Percentiles rank a stretch among this genome's conserved stretches.
These are phyloP conservation scores for Amphipyra tragopoginis DNA, from an alignment of 2,888 invertebrate genomes.

Conservation along the genomic window DNA sequence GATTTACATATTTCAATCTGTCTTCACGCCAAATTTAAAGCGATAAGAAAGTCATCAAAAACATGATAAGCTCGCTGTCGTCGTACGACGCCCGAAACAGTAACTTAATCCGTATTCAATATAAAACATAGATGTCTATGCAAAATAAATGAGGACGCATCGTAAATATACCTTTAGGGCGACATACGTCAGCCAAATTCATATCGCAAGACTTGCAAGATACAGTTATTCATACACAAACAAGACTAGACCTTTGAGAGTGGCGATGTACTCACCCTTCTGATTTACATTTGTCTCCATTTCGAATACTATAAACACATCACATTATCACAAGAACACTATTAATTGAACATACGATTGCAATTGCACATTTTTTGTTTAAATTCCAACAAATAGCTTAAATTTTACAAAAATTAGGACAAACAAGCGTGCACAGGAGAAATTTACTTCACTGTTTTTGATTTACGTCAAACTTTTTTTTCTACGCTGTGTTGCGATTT, in stretches of 20 bases:
- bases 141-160: slow-evolving; percentile 25
- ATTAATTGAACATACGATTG: slow-evolving; percentile 44
- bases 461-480: slow-evolving; percentile 65
- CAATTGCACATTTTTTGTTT: slow-evolving; percentile 50
- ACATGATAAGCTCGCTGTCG: slow-evolving; percentile 61
- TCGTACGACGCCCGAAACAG: slow-evolving; percentile 55
- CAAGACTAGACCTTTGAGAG: slow-evolving; percentile 71
- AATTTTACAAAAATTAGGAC: slow-evolving; percentile 68
- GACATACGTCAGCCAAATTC: slow-evolving; percentile 75
- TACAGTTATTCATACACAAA: slow-evolving; percentile 88
- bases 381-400: slow-evolving; percentile 47
- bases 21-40: slow-evolving; percentile 44
- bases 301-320: slow-evolving; percentile 74
- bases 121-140: not conserved
- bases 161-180: slow-evolving; percentile 47
- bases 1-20: slow-evolving; percentile 43
- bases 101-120: slow-evolving; percentile 17
- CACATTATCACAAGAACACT: slow-evolving; percentile 81
- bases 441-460: slow-evolving; percentile 68
- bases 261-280: slow-evolving; percentile 81
- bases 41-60: slow-evolving; percentile 64
- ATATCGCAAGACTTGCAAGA: slow-evolving; percentile 77
- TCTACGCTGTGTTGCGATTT: slow-evolving; percentile 29
- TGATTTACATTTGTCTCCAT: slow-evolving; percentile 87
- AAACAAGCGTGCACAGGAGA: slow-evolving; percentile 70